Evolutionary conservation across 2,113 vertebrate species (phyloP).

Genomic region (Dicerorhinus sumatrensis): DNA sequence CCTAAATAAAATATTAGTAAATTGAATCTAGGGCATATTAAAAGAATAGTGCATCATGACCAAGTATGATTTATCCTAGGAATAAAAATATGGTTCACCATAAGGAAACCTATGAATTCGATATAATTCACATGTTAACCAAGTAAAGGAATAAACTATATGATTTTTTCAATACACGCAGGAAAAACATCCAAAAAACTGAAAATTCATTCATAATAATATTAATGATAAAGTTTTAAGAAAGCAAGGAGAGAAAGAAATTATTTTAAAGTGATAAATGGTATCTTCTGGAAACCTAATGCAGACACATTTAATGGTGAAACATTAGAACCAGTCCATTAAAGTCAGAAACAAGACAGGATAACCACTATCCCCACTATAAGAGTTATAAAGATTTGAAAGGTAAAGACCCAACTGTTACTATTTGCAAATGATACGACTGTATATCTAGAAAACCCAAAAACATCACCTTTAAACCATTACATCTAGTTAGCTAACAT

Average conservation of each 20-base stretch:
- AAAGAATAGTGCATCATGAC: neutral
- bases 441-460: neutral
- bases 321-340: neutral
- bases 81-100: slow-evolving; percentile 26
- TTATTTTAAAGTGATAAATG: slow-evolving; percentile 36
- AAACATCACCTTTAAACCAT: neutral
- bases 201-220: slow-evolving; percentile 21
- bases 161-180: neutral
- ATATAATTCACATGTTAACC: neutral
- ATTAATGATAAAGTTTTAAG: neutral
- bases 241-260: neutral
- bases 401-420: neutral
- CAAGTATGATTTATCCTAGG: neutral
- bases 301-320: neutral
- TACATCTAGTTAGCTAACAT: neutral
- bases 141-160: neutral
- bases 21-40: neutral
- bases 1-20: neutral
- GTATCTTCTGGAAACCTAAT: neutral
- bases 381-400: slow-evolving; percentile 23
- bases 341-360: neutral
- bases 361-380: neutral
- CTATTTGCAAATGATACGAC: neutral
- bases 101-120: neutral
- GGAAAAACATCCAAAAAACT: neutral